Evolutionary conservation across 1,140 invertebrate genomes (phyloP).

Genomic region (Epicauta chinensis): DNA sequence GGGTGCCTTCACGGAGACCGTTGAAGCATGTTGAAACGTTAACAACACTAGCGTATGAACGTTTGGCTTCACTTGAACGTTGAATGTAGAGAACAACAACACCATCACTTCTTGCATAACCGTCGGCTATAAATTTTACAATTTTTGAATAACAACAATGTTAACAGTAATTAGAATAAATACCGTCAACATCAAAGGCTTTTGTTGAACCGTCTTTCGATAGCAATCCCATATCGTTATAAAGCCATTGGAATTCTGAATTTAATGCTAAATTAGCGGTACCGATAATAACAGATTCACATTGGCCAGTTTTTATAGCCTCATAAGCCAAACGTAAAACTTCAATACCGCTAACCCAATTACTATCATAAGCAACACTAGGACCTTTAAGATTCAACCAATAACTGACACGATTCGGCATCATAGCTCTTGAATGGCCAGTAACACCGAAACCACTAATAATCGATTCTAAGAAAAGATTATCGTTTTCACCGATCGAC

Average conservation of each 20-base stretch:
- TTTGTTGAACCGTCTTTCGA: slow-evolving; percentile 61
- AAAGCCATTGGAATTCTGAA: slow-evolving; percentile 58
- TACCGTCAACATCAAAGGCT: slow-evolving; percentile 63
- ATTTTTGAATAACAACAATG: slow-evolving; percentile 1
- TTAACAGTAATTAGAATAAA: slow-evolving; percentile 4
- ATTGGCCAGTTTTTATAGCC: slow-evolving; percentile 55
- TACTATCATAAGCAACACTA: slow-evolving; percentile 63
- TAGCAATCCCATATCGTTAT: slow-evolving; percentile 52
- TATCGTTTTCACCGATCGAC: slow-evolving; percentile 55
- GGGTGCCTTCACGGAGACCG: slow-evolving; percentile 51
- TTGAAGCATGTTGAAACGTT: slow-evolving; percentile 57
- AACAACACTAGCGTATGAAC: slow-evolving; percentile 62
- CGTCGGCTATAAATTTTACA: slow-evolving; percentile 60
- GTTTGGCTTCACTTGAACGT: slow-evolving; percentile 67
- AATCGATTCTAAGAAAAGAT: slow-evolving; percentile 40
- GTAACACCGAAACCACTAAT: slow-evolving; percentile 55
- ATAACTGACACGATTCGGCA: slow-evolving; percentile 60
- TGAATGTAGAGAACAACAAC: slow-evolving; percentile 78
- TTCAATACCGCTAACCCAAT: slow-evolving; percentile 63
- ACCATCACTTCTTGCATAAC: slow-evolving; percentile 70
- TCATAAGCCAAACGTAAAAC: slow-evolving; percentile 57
- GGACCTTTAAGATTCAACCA: slow-evolving; percentile 54
- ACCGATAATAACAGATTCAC: slow-evolving; percentile 65
- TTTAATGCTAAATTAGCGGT: slow-evolving; percentile 58
- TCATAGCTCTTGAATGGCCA: slow-evolving; percentile 60